Evolutionary conservation across 1,140 invertebrate genomes (phyloP).

Genomic region (Diachasma alloeum): DNA sequence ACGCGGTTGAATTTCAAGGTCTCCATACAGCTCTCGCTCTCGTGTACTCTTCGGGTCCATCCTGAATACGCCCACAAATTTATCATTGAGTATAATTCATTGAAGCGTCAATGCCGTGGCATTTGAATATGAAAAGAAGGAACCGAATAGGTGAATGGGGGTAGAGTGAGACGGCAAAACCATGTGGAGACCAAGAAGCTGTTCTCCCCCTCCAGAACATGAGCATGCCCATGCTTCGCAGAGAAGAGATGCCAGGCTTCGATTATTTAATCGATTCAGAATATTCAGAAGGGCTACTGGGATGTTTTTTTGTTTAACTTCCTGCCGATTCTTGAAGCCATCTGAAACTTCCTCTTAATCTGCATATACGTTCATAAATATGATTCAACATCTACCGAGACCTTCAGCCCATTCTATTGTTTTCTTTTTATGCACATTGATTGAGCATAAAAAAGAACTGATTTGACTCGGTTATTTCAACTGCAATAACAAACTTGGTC

Average conservation of each 20-base stretch:
- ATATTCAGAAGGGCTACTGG: conserved; percentile 51
- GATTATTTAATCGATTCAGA: conserved; percentile 66
- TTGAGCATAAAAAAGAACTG: neutral
- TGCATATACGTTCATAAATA: neutral
- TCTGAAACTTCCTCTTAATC: neutral
- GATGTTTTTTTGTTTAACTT: conserved; percentile 61
- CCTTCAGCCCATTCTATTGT: neutral
- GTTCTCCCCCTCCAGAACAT: neutral
- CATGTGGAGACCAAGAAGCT: conserved; percentile 8
- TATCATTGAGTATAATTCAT: conserved; percentile 67
- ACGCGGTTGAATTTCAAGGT: conserved; percentile 58
- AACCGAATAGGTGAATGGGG: conserved; percentile 51
- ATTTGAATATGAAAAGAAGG: conserved; percentile 67
- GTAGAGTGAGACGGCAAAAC: neutral
- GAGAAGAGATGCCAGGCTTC: conserved; percentile 57
- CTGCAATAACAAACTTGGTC: neutral
- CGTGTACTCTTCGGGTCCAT: conserved; percentile 51
- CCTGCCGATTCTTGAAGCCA: conserved; percentile 53
- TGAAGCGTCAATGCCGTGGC: conserved; percentile 63
- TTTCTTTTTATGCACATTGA: neutral
- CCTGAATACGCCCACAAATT: conserved; percentile 65
- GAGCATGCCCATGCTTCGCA: conserved; percentile 18
- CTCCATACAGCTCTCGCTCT: conserved; percentile 33
- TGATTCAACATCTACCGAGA: neutral
- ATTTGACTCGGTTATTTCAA: neutral